Percentiles rank a stretch among this genome's conserved stretches.
Evolutionary conservation across 2,888 invertebrate genomes (phyloP).

Genomic region (Elmis aenea): DNA sequence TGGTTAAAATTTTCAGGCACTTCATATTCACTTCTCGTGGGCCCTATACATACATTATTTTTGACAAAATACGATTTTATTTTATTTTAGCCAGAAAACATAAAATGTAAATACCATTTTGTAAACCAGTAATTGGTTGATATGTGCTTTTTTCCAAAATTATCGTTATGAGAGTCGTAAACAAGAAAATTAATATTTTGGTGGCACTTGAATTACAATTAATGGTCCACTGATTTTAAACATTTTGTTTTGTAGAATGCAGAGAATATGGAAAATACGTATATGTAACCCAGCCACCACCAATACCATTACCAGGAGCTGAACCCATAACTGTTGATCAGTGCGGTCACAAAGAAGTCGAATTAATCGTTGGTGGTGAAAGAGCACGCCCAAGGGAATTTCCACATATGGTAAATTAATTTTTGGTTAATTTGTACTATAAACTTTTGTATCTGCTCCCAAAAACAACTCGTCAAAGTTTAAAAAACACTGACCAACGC

Average conservation of each 20-base stretch:
- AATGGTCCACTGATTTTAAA: background rate
- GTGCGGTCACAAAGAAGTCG: slow-evolving; percentile 44
- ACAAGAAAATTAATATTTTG: slow-evolving; percentile 3
- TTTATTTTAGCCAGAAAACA: too few relatives aligned
- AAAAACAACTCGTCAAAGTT: background rate
- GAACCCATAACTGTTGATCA: slow-evolving; percentile 31
- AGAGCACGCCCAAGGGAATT: slow-evolving; percentile 23
- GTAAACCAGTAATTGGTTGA: too few relatives aligned
- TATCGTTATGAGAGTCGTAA: slow-evolving; percentile 7
- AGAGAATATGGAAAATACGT: slow-evolving; percentile 44
- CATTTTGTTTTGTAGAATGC: slow-evolving; percentile 41
- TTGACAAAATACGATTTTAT: too few relatives aligned
- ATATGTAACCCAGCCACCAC: slow-evolving; percentile 34
- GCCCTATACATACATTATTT: too few relatives aligned
- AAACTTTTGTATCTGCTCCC: background rate
- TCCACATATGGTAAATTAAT: slow-evolving; percentile 27
- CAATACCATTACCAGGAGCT: slow-evolving; percentile 30
- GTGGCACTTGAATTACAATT: background rate
- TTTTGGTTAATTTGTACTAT: background rate
- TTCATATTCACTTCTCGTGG: too few relatives aligned
- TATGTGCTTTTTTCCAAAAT: too few relatives aligned
- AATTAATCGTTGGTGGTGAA: slow-evolving; percentile 47
- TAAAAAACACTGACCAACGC: background rate
- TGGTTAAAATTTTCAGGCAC: too few relatives aligned
- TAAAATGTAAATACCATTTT: too few relatives aligned